A percentile compares a stretch with the other conserved stretches of the same genome.
These are phyloP conservation scores for Manis crassicaudata DNA, from an alignment of 2,797 vertebrate genomes.

Conservation along the genomic window DNA sequence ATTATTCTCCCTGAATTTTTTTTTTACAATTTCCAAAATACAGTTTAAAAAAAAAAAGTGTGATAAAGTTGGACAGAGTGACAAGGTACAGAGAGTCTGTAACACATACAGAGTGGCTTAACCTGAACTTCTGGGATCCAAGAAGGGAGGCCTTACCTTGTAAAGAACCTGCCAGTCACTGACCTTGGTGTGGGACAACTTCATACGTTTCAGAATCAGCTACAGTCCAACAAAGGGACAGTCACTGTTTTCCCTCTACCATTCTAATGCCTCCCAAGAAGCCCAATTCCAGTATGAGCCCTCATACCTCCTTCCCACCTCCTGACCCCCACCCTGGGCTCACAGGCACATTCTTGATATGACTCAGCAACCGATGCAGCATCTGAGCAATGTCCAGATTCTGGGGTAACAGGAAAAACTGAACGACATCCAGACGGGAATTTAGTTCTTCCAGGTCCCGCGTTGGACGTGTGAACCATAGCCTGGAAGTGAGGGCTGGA, in stretches of 20 bases:
- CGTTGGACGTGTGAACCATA: constrained; percentile 96
- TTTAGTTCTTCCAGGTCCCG: constrained; percentile 89
- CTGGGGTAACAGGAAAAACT: constrained; percentile 92
- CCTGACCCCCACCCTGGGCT: not conserved
- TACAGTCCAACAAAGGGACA: constrained; percentile 73
- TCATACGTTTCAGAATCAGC: constrained; percentile 95
- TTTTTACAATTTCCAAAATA: constrained; percentile 20
- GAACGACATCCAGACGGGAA: constrained; percentile 94
- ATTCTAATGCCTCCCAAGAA: not conserved
- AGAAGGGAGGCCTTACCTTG: constrained; percentile 86
- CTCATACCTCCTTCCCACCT: not conserved
- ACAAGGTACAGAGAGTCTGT: not conserved
- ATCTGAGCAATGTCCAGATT: constrained; percentile 91
- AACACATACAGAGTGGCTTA: not conserved
- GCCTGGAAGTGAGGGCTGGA: constrained; percentile 78
- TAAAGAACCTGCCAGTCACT: constrained; percentile 96
- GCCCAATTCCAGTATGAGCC: not conserved
- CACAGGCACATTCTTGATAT: constrained; percentile 95
- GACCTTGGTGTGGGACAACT: constrained; percentile 93
- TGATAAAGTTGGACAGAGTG: not conserved
- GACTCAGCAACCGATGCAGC: constrained; percentile 92
- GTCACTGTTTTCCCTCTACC: not conserved
- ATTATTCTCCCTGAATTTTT: not conserved
- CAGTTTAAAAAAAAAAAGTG: not conserved
- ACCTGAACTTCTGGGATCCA: constrained; percentile 79